A percentile compares a stretch with the other conserved stretches of the same genome.
These are phyloP conservation scores for Microtus montanus DNA, from an alignment of 2,113 vertebrate species.

Conservation along the genomic window DNA sequence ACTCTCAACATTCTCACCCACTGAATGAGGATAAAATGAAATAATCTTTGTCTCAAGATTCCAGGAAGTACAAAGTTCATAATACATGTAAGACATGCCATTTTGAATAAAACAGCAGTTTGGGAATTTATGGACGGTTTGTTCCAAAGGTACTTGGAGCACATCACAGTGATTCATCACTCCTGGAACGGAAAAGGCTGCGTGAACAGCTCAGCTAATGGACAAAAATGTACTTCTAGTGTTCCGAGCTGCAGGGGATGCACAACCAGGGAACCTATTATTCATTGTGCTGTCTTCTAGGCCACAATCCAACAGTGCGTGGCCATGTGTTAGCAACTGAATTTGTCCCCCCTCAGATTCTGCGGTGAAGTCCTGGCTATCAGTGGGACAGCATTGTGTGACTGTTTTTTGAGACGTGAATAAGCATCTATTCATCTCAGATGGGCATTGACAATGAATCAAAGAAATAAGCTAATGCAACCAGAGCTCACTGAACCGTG, in stretches of 20 bases:
- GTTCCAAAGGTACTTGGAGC: conserved; percentile 69
- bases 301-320: not conserved
- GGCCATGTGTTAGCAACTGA: not conserved
- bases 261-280: not conserved
- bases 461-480: not conserved
- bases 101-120: conserved; percentile 68
- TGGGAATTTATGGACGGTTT: conserved; percentile 74
- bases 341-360: not conserved
- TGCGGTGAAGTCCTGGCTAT: not conserved
- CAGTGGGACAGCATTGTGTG: not conserved
- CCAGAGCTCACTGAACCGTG: not conserved
- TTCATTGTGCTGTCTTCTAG: not conserved
- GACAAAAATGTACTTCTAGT: conserved; percentile 37
- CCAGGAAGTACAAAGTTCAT: conserved; percentile 69
- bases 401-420: not conserved
- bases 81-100: conserved; percentile 52
- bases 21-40: conserved; percentile 44
- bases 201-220: conserved; percentile 62
- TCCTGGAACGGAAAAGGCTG: conserved; percentile 56
- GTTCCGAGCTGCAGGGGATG: not conserved
- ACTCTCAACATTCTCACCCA: not conserved
- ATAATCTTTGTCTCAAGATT: conserved; percentile 45
- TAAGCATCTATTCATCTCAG: not conserved
- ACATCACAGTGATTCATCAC: conserved; percentile 73
- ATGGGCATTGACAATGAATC: not conserved